phyloP scores from a whole-genome alignment of 1,140 invertebrate genomes.

The Papilio aristodemus region DNA sequence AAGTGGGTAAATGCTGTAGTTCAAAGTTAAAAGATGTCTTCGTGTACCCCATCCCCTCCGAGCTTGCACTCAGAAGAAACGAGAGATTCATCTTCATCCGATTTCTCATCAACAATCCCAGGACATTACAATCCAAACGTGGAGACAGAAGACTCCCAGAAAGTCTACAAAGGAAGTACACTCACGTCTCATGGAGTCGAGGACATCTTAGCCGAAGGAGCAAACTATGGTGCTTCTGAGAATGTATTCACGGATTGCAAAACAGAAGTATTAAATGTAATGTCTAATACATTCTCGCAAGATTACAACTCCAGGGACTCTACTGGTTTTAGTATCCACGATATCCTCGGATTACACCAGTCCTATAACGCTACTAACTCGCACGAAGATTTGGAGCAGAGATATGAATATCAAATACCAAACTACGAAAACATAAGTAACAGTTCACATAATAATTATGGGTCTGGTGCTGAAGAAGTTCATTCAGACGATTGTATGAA shows the following conservation, averaged over 20 bases:
- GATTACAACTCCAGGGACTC: constrained; percentile 78
- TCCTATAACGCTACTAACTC: constrained; percentile 50
- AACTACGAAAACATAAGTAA: constrained; percentile 70
- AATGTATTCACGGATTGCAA: constrained; percentile 58
- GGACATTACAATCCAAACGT: constrained; percentile 42
- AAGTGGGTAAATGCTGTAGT: constrained; percentile 30
- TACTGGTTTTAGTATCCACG: constrained; percentile 76
- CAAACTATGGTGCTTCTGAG: constrained; percentile 50
- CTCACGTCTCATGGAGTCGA: constrained; percentile 72
- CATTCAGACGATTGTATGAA: constrained; percentile 56
- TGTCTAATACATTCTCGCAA: constrained; percentile 60
- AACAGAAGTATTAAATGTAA: constrained; percentile 53
- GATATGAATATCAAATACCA: constrained; percentile 70
- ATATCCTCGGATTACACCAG: constrained; percentile 74
- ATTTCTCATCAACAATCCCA: constrained; percentile 46
- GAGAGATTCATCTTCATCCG: constrained; percentile 57
- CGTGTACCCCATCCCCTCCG: constrained; percentile 52
- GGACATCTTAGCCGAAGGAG: constrained; percentile 70
- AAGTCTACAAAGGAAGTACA: constrained; percentile 48
- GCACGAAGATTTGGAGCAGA: constrained; percentile 59
- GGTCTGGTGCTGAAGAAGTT: constrained; percentile 54
- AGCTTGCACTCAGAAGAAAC: constrained; percentile 62
- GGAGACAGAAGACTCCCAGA: constrained; percentile 46
- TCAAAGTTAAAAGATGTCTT: constrained; percentile 53
- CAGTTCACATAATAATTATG: constrained; percentile 59